A percentile compares a stretch with the other conserved stretches of the same genome.
phyloP scores from a whole-genome alignment of 2,797 vertebrate genomes.

The Catamblyrhynchus diadema region DNA sequence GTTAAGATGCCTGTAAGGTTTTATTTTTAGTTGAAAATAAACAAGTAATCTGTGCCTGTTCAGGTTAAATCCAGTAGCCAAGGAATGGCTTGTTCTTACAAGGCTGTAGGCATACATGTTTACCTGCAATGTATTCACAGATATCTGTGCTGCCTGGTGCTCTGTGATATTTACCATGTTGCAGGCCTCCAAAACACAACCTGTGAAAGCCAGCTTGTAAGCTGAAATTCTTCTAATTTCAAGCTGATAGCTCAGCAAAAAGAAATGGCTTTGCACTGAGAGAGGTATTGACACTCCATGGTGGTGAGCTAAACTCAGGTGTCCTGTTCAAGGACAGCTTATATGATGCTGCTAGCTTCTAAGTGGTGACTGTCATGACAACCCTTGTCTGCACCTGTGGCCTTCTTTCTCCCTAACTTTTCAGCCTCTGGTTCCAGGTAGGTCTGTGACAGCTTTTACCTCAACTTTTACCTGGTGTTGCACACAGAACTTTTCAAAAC shows the following conservation, averaged over 20 bases:
- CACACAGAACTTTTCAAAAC: not conserved
- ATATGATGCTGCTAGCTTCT: not conserved
- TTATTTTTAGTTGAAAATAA: not conserved
- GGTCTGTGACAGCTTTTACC: not conserved
- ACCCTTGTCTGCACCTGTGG: not conserved
- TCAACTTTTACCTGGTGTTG: not conserved
- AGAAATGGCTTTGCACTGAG: not conserved
- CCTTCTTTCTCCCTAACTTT: not conserved
- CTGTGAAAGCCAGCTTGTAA: not conserved
- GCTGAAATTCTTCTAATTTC: not conserved
- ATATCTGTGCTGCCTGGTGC: not conserved
- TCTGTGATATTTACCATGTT: not conserved
- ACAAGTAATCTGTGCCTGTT: not conserved
- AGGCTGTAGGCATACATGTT: not conserved
- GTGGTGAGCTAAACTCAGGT: not conserved
- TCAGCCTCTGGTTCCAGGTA: not conserved
- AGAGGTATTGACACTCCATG: not conserved
- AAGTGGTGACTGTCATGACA: not conserved
- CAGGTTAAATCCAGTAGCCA: not conserved
- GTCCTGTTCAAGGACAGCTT: not conserved
- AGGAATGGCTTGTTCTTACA: not conserved
- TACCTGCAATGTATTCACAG: not conserved
- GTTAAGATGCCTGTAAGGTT: not conserved
- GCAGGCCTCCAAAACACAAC: not conserved
- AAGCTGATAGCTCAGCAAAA: not conserved